A percentile compares a stretch with the other conserved stretches of the same genome.
Conservation (phyloP, 2,888 invertebrate species). For the Drosophila diplacantha region DNA sequence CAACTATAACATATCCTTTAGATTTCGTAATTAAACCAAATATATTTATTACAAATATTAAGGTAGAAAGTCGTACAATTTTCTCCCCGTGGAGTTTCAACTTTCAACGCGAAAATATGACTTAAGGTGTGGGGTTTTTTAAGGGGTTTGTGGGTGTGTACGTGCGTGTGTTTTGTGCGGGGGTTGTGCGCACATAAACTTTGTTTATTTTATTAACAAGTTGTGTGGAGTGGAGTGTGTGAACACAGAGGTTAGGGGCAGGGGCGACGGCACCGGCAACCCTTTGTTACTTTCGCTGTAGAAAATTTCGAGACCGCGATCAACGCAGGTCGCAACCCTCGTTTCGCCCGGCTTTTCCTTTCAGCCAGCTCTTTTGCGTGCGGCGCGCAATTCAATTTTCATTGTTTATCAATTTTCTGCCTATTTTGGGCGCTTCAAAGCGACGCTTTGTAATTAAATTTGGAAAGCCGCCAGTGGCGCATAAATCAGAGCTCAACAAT, state of each 20-base stretch:
- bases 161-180: slow-evolving; percentile 28
- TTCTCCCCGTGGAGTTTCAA: slow-evolving; percentile 19
- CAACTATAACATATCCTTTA: not conserved
- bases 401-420: slow-evolving; percentile 77
- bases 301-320: slow-evolving; percentile 21
- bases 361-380: slow-evolving; percentile 40
- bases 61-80: not conserved
- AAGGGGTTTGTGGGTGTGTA: slow-evolving; percentile 32
- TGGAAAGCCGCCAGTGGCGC: slow-evolving; percentile 72
- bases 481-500: slow-evolving; percentile 65
- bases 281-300: slow-evolving; percentile 40
- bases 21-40: not conserved
- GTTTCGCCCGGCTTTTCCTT: slow-evolving; percentile 33
- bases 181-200: slow-evolving; percentile 53
- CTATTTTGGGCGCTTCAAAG: slow-evolving; percentile 70
- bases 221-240: slow-evolving; percentile 33
- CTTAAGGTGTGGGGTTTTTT: slow-evolving; percentile 15
- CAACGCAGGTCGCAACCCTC: slow-evolving; percentile 40
- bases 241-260: not conserved
- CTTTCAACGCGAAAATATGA: slow-evolving; percentile 11
- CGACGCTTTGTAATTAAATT: slow-evolving; percentile 74
- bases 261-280: slow-evolving; percentile 23
- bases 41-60: not conserved
- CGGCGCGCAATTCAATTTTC: slow-evolving; percentile 69
- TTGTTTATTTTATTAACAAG: slow-evolving; percentile 72